A percentile compares a stretch with the other conserved stretches of the same genome.
Evolutionary conservation across 1,140 invertebrate species (phyloP).

Genomic region (Drosophila ficusphila): DNA sequence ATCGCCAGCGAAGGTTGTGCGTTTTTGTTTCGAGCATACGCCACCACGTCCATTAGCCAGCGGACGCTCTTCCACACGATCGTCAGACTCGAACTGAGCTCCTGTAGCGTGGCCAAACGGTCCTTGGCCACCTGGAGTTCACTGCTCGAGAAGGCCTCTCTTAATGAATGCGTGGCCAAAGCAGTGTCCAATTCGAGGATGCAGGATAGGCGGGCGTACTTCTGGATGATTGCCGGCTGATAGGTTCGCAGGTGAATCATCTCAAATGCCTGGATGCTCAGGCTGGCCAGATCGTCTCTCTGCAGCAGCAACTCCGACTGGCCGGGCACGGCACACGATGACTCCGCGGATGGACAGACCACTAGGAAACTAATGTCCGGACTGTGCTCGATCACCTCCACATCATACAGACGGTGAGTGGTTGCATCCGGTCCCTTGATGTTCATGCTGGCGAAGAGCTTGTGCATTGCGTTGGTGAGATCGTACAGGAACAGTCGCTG

Average conservation of each 20-base stretch:
- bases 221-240: slow-evolving; percentile 93
- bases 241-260: slow-evolving; percentile 97
- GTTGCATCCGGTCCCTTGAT: slow-evolving; percentile 88
- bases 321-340: slow-evolving; percentile 95
- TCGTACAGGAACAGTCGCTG: slow-evolving; percentile 92
- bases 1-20: slow-evolving; percentile 67
- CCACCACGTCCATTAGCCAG: slow-evolving; percentile 97
- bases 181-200: slow-evolving; percentile 96
- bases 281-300: slow-evolving; percentile 91
- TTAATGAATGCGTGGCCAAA: slow-evolving; percentile 94
- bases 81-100: slow-evolving; percentile 92
- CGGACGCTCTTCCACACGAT: slow-evolving; percentile 95
- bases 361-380: slow-evolving; percentile 95
- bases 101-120: slow-evolving; percentile 91
- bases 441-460: slow-evolving; percentile 92
- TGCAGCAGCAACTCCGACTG: slow-evolving; percentile 92
- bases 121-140: slow-evolving; percentile 94
- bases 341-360: slow-evolving; percentile 94
- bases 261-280: slow-evolving; percentile 94
- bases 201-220: slow-evolving; percentile 95
- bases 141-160: slow-evolving; percentile 96
- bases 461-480: slow-evolving; percentile 88
- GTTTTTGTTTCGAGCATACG: slow-evolving; percentile 93
- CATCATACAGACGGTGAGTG: slow-evolving; percentile 93
- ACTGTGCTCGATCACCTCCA: slow-evolving; percentile 96